phyloP scores from a whole-genome alignment of 1,140 invertebrate species.

The Drosophila busckii region DNA sequence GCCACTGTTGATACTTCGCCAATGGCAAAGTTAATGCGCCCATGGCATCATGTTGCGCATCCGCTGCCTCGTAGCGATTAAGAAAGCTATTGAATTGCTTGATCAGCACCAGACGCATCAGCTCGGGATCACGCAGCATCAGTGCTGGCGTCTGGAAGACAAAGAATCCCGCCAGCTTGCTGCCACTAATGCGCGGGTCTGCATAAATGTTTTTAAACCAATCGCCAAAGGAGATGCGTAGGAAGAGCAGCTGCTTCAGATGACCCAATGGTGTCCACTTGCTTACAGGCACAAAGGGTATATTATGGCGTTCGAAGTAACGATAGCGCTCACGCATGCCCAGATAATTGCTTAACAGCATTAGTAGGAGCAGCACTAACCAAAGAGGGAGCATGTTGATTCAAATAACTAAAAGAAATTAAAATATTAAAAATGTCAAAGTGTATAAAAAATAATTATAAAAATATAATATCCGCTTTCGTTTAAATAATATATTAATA shows the following conservation, averaged over 20 bases:
- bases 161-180: constrained; percentile 74
- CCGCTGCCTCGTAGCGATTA: constrained; percentile 78
- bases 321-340: constrained; percentile 38
- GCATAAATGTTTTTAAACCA: constrained; percentile 59
- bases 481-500: too few relatives aligned
- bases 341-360: constrained; percentile 9
- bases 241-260: constrained; percentile 41
- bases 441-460: too few relatives aligned
- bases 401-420: background rate
- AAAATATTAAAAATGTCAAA: too few relatives aligned
- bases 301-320: constrained; percentile 42
- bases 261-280: constrained; percentile 56
- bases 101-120: constrained; percentile 80
- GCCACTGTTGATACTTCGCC: constrained; percentile 79
- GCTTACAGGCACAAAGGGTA: constrained; percentile 39
- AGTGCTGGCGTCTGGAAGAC: constrained; percentile 79
- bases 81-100: constrained; percentile 79
- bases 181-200: constrained; percentile 7
- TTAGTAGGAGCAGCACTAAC: constrained; percentile 17
- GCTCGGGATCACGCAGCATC: constrained; percentile 80
- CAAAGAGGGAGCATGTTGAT: constrained; percentile 7
- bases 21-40: constrained; percentile 60
- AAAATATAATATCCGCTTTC: too few relatives aligned
- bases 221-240: constrained; percentile 63
- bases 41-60: constrained; percentile 45